Base-by-base conservation (phyloP, 2,113 vertebrate genomes). In the Illadopsis cleaveri region DNA sequence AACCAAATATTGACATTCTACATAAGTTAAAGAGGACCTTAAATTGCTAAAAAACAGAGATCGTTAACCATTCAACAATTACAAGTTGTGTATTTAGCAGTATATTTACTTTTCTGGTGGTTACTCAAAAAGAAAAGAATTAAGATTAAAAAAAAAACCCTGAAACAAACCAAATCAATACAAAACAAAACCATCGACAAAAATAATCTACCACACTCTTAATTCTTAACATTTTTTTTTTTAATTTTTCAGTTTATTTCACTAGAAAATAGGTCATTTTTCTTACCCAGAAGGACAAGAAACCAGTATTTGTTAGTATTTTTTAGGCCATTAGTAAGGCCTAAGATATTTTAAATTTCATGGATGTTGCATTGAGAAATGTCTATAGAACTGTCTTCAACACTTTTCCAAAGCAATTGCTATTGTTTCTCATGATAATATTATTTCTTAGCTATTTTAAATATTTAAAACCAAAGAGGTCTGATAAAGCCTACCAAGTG, bases 141-240 rank as follows among this genome's bases (percentile, higher is more conserved):
- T 5, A 23, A 38, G 10, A 60, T 37, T 20, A 48, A 83, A 30
- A 5, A 54, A 54, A 54, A 30, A 16, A 53, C 17, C 15, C 27
- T 18, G 23, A 54, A 30, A 6, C 17, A 48, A 60, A 31, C 21
- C 15, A 24, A 51, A 42, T 6, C 25, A 35, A 50, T 9, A 42
- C 7, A 42, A 82, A 70, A 22, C 19, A n/a, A 18, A 82, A 24
- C 10, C 4, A 51, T 8, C 1, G 5, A 40, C 18, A 15, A n/a
- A 33, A 42, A 30, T 54, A 5, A 2, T 1, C 3, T 2, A 54
- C 20, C 20, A 25, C 10, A n/a, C 2, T 1, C 5, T 50, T 72
- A 7, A 81, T 47, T 81, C 12, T 82, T 73, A 37, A 5, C 2
- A 3, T 24, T 9, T 56, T 93, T 93, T 85, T 64, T 64, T 9